Conservation (phyloP, 2,888 invertebrate genomes). For the Eurois occulta region DNA sequence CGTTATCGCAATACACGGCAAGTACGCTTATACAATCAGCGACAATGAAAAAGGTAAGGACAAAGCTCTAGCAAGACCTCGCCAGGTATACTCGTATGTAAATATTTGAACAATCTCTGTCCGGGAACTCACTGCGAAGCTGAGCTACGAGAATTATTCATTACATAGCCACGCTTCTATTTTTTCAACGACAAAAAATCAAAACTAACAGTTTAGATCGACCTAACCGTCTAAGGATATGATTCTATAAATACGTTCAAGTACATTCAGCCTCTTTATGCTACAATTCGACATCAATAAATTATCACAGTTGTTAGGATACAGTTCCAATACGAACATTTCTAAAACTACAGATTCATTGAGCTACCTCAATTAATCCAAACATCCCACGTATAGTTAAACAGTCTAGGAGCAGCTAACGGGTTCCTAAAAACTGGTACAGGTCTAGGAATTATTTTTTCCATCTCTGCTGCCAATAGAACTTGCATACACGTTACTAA, state of each 20-base stretch:
- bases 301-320: slow-evolving; percentile 14
- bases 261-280: not conserved
- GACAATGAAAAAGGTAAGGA: slow-evolving; percentile 39
- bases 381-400: slow-evolving; percentile 82
- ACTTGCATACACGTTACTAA: slow-evolving; percentile 71
- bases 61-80: slow-evolving; percentile 56
- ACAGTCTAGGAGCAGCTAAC: slow-evolving; percentile 75
- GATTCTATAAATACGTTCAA: not conserved
- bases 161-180: slow-evolving; percentile 55
- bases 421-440: slow-evolving; percentile 77
- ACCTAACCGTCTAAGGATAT: not conserved
- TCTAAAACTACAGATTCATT: not conserved
- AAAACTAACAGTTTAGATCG: slow-evolving; percentile 24
- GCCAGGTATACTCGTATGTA: slow-evolving; percentile 60
- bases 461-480: slow-evolving; percentile 72
- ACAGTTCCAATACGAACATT: not conserved
- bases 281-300: not conserved
- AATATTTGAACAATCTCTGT: slow-evolving; percentile 72
- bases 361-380: slow-evolving; percentile 67
- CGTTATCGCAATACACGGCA: slow-evolving; percentile 15
- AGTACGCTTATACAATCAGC: slow-evolving; percentile 8
- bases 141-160: slow-evolving; percentile 72
- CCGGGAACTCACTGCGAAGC: slow-evolving; percentile 63
- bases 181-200: slow-evolving; percentile 33
- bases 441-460: slow-evolving; percentile 74